These are phyloP conservation scores for Allobates femoralis DNA, from an alignment of 2,797 vertebrate species.

Conservation along the genomic window DNA sequence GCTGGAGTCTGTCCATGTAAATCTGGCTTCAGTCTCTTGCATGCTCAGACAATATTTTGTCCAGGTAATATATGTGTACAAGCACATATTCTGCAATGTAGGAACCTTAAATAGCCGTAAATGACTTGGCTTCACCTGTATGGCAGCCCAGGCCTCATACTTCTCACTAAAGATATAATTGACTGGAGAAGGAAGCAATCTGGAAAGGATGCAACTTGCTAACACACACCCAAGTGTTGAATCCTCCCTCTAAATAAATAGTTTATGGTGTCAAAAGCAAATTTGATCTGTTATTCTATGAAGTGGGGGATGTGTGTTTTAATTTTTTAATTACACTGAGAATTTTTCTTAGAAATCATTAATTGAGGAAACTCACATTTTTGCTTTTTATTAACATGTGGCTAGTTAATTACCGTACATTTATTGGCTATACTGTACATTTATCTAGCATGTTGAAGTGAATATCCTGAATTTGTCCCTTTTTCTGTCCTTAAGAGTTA, in stretches of 20 bases:
- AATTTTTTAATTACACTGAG: conserved; percentile 1
- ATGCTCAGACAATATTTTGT: no score
- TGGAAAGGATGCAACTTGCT: not conserved
- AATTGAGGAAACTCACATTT: not conserved
- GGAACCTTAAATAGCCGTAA: not conserved
- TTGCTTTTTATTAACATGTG: conserved; percentile 37
- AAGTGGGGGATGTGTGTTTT: not conserved
- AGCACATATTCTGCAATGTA: no score
- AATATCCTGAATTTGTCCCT: not conserved
- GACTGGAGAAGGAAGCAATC: not conserved
- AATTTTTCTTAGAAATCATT: conserved; percentile 34
- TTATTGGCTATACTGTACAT: not conserved
- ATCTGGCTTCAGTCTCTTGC: no score
- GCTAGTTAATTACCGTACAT: not conserved
- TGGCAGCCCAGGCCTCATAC: no score
- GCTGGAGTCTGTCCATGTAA: no score
- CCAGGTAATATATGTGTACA: no score
- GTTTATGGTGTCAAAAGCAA: no score
- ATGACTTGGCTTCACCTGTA: not conserved
- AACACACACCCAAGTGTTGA: not conserved
- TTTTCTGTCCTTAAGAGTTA: no score
- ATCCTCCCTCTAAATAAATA: not conserved
- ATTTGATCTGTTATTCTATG: not conserved
- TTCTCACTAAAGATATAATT: not conserved
- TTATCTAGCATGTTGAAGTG: not conserved